These are phyloP conservation scores for Sarotherodon lohbergeri DNA, from an alignment of 2,113 vertebrate species.

Conservation along the genomic window DNA sequence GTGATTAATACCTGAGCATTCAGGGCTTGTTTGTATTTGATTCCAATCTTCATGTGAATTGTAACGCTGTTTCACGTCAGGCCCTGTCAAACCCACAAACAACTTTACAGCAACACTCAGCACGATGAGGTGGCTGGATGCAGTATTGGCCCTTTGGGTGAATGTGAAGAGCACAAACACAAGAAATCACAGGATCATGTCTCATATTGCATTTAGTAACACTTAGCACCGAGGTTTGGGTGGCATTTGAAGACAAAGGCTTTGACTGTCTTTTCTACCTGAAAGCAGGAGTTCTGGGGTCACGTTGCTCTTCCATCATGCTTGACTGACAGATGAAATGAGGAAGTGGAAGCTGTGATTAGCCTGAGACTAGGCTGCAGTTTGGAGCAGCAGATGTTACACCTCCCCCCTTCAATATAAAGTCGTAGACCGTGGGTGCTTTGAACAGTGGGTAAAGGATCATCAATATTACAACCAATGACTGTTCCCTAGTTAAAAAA, in stretches of 20 bases:
- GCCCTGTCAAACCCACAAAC: background rate
- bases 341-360: constrained; percentile 37
- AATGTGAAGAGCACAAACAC: background rate
- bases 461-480: background rate
- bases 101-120: background rate
- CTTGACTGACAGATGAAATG: background rate
- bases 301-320: background rate
- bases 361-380: constrained; percentile 56
- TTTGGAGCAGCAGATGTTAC: constrained; percentile 9
- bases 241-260: constrained; percentile 29
- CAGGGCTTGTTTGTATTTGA: constrained; percentile 9
- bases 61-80: constrained; percentile 8
- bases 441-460: constrained; percentile 22
- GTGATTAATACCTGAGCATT: constrained; percentile 49
- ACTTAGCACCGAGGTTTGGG: constrained; percentile 46
- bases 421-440: constrained; percentile 30
- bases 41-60: background rate
- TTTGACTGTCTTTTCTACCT: background rate
- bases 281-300: background rate
- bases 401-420: constrained; percentile 8
- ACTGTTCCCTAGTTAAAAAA: constrained; percentile 8
- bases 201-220: constrained; percentile 52
- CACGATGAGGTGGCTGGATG: background rate
- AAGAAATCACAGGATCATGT: constrained; percentile 43
- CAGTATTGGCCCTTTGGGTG: constrained; percentile 9